Percentiles rank a stretch among this genome's conserved stretches.
phyloP scores from a whole-genome alignment of 2,797 vertebrate genomes.

The Rhincodon typus region DNA sequence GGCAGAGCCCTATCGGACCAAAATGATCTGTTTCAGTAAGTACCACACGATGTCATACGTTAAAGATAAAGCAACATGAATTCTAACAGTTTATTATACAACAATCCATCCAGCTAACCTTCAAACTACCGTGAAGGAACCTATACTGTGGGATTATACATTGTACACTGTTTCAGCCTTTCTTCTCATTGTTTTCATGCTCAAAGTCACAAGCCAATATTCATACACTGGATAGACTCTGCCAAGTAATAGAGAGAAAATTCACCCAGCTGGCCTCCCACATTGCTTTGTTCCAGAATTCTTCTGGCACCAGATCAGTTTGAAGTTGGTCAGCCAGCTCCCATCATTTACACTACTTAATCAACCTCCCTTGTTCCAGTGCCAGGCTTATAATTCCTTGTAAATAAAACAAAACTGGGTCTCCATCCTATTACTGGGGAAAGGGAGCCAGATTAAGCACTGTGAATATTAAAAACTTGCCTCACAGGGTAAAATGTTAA shows the following conservation, averaged over 20 bases:
- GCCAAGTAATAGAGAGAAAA: not conserved
- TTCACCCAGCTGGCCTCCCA: not conserved
- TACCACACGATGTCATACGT: not conserved
- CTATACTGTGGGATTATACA: not conserved
- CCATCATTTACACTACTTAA: not conserved
- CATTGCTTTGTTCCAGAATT: not conserved
- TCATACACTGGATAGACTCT: not conserved
- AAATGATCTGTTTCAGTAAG: not conserved
- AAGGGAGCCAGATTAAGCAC: not conserved
- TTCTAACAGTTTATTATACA: no score
- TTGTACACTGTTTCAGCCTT: not conserved
- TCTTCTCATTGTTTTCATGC: not conserved
- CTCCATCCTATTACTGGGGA: not conserved
- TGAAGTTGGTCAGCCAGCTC: slow-evolving; percentile 24
- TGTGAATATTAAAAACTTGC: not conserved
- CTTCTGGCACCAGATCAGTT: not conserved
- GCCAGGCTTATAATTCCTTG: not conserved
- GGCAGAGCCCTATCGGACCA: not conserved
- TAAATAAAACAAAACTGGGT: not conserved
- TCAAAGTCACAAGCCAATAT: not conserved
- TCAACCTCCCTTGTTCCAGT: not conserved
- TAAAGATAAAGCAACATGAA: not conserved
- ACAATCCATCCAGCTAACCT: not conserved
- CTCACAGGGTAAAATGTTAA: not conserved
- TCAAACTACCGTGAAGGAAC: not conserved